Evolutionary conservation across 2,888 invertebrate species (phyloP), one percentile per base, ranked within the genome.

Genomic region (Mylabris sibirica): DNA sequence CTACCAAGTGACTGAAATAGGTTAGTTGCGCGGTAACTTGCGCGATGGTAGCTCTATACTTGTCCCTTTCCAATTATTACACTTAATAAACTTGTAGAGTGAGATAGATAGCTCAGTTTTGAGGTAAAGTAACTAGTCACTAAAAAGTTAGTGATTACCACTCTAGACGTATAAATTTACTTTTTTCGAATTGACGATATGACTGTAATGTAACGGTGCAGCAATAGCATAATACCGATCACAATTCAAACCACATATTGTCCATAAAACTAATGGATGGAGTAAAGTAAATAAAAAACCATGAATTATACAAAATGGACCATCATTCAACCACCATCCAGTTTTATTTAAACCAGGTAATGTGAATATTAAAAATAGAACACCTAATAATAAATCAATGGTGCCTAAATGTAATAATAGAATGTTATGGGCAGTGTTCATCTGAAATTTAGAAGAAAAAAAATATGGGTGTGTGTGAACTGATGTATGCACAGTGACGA

Each of bases 211-310:
- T 69, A 94, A 84, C 0, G 94, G 94, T 0, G 93, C 91, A 0
- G 93, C 91, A 64, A 94, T 94, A 59, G 94, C 93, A 71, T 93
- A 93, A 72, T 93, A 94, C 70, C 93, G 87, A 84, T 93, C 93
- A 68, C 92, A 92, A 80, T 93, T 93, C 71, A 94, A 87, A 4
- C 93, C 93, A 75, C 93, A 92, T 38, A 94, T 90, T 2, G 93
- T 93, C 93, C 93, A 94, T 73, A 93, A 85, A 57, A 91, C 90
- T 69, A 93, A 86, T 3, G 93, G 92, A 78, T 93, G 91, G 60
- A 94, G 86, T 3, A 93, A 87, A 30, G 91, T 90, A 72, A 92
- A 88, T 59, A 93, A 84, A 71, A 92, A 90, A 49, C 92, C 90
- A 76, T 92, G 90, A 0, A 91, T 84, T 3, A 86, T 83, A 82